phyloP scores from a whole-genome alignment of 2,113 vertebrate genomes.

The Prunella himalayana region DNA sequence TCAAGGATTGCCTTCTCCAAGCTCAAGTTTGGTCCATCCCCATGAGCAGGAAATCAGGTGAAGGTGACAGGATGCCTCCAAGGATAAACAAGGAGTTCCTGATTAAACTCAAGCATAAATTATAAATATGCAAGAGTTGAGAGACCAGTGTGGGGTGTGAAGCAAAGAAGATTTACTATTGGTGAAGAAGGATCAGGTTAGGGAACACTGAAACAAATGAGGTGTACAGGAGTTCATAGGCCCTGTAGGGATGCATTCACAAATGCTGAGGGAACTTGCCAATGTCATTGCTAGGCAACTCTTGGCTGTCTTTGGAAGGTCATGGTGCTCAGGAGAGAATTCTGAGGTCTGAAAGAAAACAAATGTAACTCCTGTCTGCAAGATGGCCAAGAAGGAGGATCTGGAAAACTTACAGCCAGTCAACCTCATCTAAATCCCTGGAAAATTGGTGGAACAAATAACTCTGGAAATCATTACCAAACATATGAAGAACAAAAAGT shows the following conservation, averaged over 20 bases:
- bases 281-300: background rate
- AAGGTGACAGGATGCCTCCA: background rate
- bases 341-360: background rate
- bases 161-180: background rate
- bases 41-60: background rate
- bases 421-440: background rate
- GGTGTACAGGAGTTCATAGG: fast-evolving
- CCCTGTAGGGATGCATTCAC: background rate
- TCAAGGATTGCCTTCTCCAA: background rate
- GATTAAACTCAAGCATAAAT: background rate
- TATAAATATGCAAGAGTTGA: background rate
- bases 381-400: background rate
- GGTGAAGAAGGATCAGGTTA: background rate
- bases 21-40: background rate
- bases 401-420: background rate
- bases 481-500: background rate
- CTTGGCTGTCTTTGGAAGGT: background rate
- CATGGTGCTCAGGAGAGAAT: background rate
- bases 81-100: background rate
- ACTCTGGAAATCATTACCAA: background rate
- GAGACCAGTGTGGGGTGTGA: background rate
- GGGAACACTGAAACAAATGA: background rate
- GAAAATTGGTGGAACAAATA: background rate
- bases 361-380: background rate
- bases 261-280: background rate